Base-by-base conservation (phyloP, 1,140 invertebrate species). In the Nasonia giraulti region DNA sequence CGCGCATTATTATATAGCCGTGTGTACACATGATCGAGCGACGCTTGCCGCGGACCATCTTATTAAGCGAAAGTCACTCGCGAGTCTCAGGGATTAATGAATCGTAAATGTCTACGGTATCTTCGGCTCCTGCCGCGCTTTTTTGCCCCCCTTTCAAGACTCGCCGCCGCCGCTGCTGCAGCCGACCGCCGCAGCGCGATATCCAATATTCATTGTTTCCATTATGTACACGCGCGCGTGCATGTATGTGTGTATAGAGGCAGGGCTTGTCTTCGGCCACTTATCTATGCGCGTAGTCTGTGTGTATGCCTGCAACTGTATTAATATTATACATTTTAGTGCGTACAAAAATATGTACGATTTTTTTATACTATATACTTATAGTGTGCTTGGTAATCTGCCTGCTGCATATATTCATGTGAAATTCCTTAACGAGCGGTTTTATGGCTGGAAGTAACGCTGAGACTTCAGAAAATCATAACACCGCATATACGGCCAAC, bases 21-120 rank as follows among this genome's bases (percentile, higher is more conserved):
- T 71, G 69, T 27, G 69, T 71, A 31, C 44, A 55, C 47, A n/a
- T 77, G 75, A 33, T 55, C 33, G 66, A 78, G 76, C 44, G 76
- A 20, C 55, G 55, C 33, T 27, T 27, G 33, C 33, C 3, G 33
- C 50, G 83, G 71, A 31, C 68, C 77, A 74, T 83, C 81, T 87
- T 85, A 87, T 86, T 87, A 87, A 82, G 71, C 86, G 81, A 88
- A 88, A 88, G 81, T 86, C 82, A 87, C 82, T 87, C 84, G 86
- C 84, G 75, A 79, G 37, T n/a, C 55, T 47, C 55, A 37, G 71
- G 86, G 86, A 86, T 85, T 87, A 83, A 85, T 86, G 80, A 85
- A 85, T 86, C 76, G 76, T 84, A 83, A 86, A 84, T 40, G 62
- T 37, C 80, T 33, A 55, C n/a, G 76, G n/a, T 73, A 78, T 71